Evolutionary conservation across 2,888 invertebrate species (phyloP).

Genomic region (Heterodera filipjevi): DNA sequence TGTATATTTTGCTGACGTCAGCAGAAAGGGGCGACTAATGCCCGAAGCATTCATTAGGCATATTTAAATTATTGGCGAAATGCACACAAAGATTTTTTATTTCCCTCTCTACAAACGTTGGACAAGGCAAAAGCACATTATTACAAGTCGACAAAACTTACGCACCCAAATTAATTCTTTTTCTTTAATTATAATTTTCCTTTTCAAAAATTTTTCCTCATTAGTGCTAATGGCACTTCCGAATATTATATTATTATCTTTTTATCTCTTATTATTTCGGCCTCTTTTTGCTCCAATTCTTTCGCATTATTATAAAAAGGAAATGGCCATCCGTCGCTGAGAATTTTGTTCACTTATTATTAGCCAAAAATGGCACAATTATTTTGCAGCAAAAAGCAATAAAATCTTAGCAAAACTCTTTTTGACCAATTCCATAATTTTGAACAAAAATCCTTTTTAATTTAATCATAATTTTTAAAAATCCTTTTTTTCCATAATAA

Average conservation of each 20-base stretch:
- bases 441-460: not conserved
- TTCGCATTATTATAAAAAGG: not conserved
- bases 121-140: not conserved
- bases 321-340: not conserved
- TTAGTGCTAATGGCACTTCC: constrained; percentile 9
- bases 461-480: not conserved
- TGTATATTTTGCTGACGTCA: constrained; percentile 5
- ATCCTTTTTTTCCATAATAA: not conserved
- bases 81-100: constrained; percentile 12
- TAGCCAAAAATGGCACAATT: not conserved
- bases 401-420: no score
- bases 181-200: constrained; percentile 13
- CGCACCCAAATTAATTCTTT: not conserved
- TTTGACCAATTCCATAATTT: no score
- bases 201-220: not conserved
- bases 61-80: constrained; percentile 2
- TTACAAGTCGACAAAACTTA: not conserved
- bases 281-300: not conserved
- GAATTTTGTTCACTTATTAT: not conserved
- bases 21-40: not conserved
- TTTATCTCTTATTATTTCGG: not conserved
- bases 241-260: not conserved
- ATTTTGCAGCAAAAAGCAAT: not conserved
- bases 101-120: not conserved
- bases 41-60: not conserved